Evolutionary conservation across 2,888 invertebrate genomes (phyloP), one percentile per base, ranked within the genome.

Genomic region (Drosophila koepferae): DNA sequence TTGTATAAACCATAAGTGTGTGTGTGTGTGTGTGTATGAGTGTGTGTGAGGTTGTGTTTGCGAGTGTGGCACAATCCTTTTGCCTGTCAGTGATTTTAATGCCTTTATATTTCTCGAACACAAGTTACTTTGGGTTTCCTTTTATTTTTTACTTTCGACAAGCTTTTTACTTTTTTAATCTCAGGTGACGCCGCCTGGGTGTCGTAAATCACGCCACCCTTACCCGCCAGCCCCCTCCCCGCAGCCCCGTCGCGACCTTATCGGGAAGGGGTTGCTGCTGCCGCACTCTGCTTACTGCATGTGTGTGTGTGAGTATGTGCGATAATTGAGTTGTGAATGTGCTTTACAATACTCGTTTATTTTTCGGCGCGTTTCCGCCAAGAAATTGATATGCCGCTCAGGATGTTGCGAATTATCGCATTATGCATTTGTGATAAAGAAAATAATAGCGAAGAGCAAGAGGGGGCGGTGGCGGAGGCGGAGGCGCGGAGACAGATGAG

Each of bases 111-210:
- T 86, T 74, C 72, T 89, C 80, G 74, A 82, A 74, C 74, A 78
- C 85, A 83, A 86, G 83, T 81, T 86, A 80, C 77, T 69, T 72
- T 74, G 56, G 63, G 44, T 69, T 75, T 77, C 44, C 63, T 60
- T 61, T 72, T 74, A 62, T 76, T 79, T 79, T 86, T 88, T 79
- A 82, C 80, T 83, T 85, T 89, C 85, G 89, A 89, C 89, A 77
- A 86, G 87, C 85, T 89, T 89, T 86, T 89, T 86, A 86, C 85
- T 83, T 89, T 92, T 92, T 92, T 92, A 91, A 91, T 91, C 92
- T 92, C 92, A 92, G 92, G 92, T 92, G 92, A 91, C 92, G 92
- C 90, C 92, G 91, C 92, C 86, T 91, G 91, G 92, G 91, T 90
- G 92, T 91, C 91, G 91, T 91, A 91, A 91, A 91, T 91, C 91